phyloP scores from a whole-genome alignment of 2,113 vertebrate species.

The Malaclemys terrapin region DNA sequence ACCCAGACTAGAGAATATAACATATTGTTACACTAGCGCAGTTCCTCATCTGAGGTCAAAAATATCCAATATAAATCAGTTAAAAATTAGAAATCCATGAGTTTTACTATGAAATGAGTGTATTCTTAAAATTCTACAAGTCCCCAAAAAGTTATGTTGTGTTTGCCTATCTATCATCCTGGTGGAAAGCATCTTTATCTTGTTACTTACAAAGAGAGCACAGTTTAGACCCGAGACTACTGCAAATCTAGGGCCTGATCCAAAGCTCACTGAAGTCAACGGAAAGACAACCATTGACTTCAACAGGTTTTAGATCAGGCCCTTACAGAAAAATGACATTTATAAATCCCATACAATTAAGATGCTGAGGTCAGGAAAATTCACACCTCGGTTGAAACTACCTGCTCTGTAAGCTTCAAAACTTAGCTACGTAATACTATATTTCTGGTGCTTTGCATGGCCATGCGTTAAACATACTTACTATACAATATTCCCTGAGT shows the following conservation, averaged over 20 bases:
- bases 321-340: fast-evolving
- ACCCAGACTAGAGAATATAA: background rate
- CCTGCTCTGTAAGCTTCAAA: background rate
- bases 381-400: background rate
- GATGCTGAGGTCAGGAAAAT: background rate
- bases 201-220: background rate
- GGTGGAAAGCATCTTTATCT: fast-evolving
- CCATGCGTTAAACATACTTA: background rate
- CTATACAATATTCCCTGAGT: background rate
- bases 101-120: background rate
- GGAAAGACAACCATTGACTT: background rate
- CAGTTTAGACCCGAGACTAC: background rate
- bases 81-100: background rate
- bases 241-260: background rate
- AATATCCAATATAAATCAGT: background rate
- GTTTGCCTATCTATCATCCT: background rate
- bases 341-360: background rate
- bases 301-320: background rate
- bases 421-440: background rate
- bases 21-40: background rate
- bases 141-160: background rate
- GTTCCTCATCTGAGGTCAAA: background rate
- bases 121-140: background rate
- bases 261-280: background rate
- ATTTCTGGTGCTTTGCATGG: background rate